Percentiles rank a stretch among this genome's conserved stretches.
Conservation (phyloP, 35 echinoderm and acorn worm genomes). For the Heliocidaris erythrogramma region DNA sequence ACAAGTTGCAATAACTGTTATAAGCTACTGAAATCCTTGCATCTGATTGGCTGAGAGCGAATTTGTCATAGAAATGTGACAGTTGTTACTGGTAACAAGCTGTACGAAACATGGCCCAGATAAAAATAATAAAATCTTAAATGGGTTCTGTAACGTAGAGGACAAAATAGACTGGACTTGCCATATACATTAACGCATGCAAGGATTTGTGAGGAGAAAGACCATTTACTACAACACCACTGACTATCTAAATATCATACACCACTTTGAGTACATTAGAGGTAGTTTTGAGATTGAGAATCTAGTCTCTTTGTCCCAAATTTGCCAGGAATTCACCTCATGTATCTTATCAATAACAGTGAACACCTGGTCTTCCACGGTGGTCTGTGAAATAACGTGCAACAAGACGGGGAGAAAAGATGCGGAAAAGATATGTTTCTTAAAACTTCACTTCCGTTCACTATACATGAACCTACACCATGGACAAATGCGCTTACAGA, state of each 20-base stretch:
- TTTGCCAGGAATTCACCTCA: background rate
- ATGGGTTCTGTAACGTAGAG: too few relatives aligned
- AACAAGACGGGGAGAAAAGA: background rate
- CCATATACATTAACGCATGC: background rate
- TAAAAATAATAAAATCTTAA: too few relatives aligned
- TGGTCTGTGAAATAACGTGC: constrained; percentile 22
- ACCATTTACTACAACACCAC: background rate
- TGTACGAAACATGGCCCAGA: too few relatives aligned
- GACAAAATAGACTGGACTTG: too few relatives aligned
- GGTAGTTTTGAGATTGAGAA: background rate
- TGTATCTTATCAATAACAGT: constrained; percentile 14
- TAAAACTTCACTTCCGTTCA: background rate
- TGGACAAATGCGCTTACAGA: too few relatives aligned
- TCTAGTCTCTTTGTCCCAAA: background rate
- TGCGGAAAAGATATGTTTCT: background rate
- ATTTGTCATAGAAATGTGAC: too few relatives aligned
- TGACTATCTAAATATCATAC: background rate
- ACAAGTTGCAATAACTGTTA: too few relatives aligned
- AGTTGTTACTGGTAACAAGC: too few relatives aligned
- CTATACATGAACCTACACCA: too few relatives aligned
- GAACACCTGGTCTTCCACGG: background rate
- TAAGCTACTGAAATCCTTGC: too few relatives aligned
- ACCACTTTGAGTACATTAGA: constrained; percentile 38
- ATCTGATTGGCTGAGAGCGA: too few relatives aligned
- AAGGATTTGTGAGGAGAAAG: background rate